Evolutionary conservation across 2,888 invertebrate genomes (phyloP), one percentile per base, ranked within the genome.

Genomic region (Eudemis profundana): DNA sequence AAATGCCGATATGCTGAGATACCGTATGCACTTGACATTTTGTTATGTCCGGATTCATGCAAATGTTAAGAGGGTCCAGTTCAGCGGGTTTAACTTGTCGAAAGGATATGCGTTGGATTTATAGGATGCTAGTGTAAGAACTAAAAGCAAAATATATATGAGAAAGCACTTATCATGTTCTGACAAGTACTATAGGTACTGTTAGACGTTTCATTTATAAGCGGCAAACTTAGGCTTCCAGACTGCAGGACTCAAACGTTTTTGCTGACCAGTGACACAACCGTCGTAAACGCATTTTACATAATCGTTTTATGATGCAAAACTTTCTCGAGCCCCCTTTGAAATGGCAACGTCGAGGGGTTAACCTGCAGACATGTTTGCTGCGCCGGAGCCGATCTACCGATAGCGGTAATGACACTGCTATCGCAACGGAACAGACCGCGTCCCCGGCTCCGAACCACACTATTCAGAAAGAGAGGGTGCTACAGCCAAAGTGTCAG

Each of bases 401-500:
- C 68, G 81, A 83, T 83, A 81, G 68, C 71, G 42, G 72, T 78
- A 78, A 81, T 80, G 75, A 76, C 76, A 74, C 70, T 73, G 75
- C 67, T 84, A 84, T 83, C 83, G 69, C 72, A 17, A 60, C 47
- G 70, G 65, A 66, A 70, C 82, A 82, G 78, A 72, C 70, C 70
- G 69, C 68, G 61, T 66, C 61, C 51, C 56, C 56, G 54, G 15
- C 23, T 29, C 27, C 40, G 15, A 51, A 38, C 27, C 59, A 36
- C 59, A 49, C 38, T 29, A 14, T 19, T 14, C 17, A 23, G n/a
- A 23, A 57, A 17, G 53, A 44, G 47, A 57, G 23, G 19, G 61
- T 46, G 36, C 21, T 50, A 23, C 23, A 57, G 46, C 40, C 12
- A 42, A 27, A 44, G 5, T 21, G 21, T 19, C 10, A 3, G 3